Evolutionary conservation across 2,888 invertebrate species (phyloP).

Genomic region (Caenorhabditis sp.): DNA sequence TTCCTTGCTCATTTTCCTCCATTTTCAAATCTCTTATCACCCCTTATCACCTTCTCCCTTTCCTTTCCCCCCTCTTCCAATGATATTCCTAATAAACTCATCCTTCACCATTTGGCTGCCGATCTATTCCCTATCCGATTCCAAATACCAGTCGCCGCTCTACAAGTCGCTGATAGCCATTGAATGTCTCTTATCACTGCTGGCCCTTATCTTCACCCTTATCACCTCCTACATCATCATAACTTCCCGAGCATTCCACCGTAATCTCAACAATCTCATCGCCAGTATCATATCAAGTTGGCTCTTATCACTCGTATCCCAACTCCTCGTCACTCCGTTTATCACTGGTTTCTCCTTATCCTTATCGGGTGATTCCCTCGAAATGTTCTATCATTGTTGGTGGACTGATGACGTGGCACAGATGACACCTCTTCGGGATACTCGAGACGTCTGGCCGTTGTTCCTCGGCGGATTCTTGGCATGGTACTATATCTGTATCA

Average conservation of each 20-base stretch:
- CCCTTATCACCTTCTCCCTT: too few relatives aligned
- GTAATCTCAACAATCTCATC: conserved; percentile 22
- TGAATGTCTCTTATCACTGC: conserved; percentile 12
- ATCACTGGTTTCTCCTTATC: too few relatives aligned
- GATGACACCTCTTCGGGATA: conserved; percentile 18
- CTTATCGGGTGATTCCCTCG: too few relatives aligned
- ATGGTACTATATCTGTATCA: conserved; percentile 44
- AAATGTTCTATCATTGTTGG: conserved; percentile 12
- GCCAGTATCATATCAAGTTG: conserved; percentile 23
- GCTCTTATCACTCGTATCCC: conserved; percentile 12
- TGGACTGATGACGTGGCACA: conserved; percentile 32
- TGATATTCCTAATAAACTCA: conserved; percentile 30
- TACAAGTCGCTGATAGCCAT: conserved; percentile 14
- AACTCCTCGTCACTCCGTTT: conserved; percentile 13
- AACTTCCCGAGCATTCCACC: conserved; percentile 33
- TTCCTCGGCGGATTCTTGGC: conserved; percentile 28
- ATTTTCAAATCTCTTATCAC: too few relatives aligned
- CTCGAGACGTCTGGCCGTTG: conserved; percentile 10
- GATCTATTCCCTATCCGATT: conserved; percentile 25
- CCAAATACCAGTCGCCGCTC: not conserved
- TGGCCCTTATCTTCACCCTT: conserved; percentile 1
- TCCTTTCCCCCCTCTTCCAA: too few relatives aligned
- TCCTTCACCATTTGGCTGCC: conserved; percentile 36
- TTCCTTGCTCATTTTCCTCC: too few relatives aligned
- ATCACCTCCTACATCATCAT: conserved; percentile 16